Percentiles rank a stretch among this genome's conserved stretches.
These are phyloP conservation scores for Cerastoderma edule DNA, from an alignment of 2,888 invertebrate genomes.

Conservation along the genomic window DNA sequence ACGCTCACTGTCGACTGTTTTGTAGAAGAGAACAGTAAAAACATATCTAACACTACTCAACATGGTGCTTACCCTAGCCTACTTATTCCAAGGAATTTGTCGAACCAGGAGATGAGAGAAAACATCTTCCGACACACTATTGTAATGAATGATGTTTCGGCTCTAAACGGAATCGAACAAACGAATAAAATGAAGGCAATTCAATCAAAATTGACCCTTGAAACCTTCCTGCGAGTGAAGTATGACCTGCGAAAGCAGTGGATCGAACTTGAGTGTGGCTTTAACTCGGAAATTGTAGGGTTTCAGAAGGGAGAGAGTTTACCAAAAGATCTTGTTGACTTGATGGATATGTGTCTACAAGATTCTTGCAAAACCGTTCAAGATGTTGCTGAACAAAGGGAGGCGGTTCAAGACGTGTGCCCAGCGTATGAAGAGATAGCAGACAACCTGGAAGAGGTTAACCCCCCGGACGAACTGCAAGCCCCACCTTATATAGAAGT, in stretches of 20 bases:
- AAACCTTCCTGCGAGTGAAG: slow-evolving; percentile 28
- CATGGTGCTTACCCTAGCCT: slow-evolving; percentile 40
- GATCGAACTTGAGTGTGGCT: slow-evolving; percentile 14
- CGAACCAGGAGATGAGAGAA: slow-evolving; percentile 22
- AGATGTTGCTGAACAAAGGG: too few species aligned
- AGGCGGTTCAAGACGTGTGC: too few species aligned
- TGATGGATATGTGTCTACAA: background rate
- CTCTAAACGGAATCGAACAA: slow-evolving; percentile 25
- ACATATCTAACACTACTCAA: slow-evolving; percentile 32
- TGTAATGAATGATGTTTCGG: slow-evolving; percentile 45
- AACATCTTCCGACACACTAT: slow-evolving; percentile 38
- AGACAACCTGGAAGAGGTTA: background rate
- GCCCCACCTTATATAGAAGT: too few species aligned
- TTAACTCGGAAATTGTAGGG: slow-evolving; percentile 11
- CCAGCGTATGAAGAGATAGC: background rate
- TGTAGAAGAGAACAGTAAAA: slow-evolving; percentile 27
- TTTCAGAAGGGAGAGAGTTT: background rate
- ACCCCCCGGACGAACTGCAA: too few species aligned
- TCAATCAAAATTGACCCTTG: slow-evolving; percentile 33
- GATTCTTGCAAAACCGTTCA: background rate
- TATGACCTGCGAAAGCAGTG: slow-evolving; percentile 23
- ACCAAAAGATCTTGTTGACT: background rate
- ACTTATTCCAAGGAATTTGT: slow-evolving; percentile 36
- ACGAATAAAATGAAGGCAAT: slow-evolving; percentile 25
- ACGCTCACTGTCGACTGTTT: slow-evolving; percentile 19